A percentile compares a stretch with the other conserved stretches of the same genome.
Evolutionary conservation across 2,888 invertebrate species (phyloP).

Genomic region (Girardia tigrina): DNA sequence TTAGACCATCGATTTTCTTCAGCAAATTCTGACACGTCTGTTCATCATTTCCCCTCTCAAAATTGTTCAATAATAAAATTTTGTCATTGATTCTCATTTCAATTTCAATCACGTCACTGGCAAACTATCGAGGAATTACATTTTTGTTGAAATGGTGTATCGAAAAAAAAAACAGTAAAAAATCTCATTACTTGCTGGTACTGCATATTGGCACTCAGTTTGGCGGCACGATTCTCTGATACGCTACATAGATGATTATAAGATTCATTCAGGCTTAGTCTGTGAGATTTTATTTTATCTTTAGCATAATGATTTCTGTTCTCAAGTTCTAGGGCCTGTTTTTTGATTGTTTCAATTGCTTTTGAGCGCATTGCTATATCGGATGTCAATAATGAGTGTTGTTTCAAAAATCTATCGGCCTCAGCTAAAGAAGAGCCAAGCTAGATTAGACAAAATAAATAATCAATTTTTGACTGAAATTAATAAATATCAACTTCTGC

Average conservation of each 20-base stretch:
- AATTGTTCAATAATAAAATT: constrained; percentile 55
- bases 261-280: background rate
- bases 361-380: background rate
- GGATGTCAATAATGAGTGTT: background rate
- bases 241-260: background rate
- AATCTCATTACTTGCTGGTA: too few relatives aligned
- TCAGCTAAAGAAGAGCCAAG: constrained; percentile 29
- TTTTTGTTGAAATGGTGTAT: too few relatives aligned
- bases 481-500: background rate
- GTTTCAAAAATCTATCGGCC: constrained; percentile 16
- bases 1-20: constrained; percentile 68
- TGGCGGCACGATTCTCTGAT: background rate
- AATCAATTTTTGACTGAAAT: background rate
- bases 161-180: too few relatives aligned
- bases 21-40: constrained; percentile 57
- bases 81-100: constrained; percentile 82
- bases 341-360: constrained; percentile 3
- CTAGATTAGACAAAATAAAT: background rate
- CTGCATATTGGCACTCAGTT: background rate
- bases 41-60: constrained; percentile 78
- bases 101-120: constrained; percentile 74
- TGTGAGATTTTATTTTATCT: background rate
- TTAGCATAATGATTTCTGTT: constrained; percentile 1
- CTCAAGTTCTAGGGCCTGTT: background rate
- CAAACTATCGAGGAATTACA: constrained; percentile 56